Percentiles rank a stretch among this genome's conserved stretches.
These are phyloP conservation scores for Drosophila mimica DNA, from an alignment of 2,888 invertebrate genomes.

Conservation along the genomic window DNA sequence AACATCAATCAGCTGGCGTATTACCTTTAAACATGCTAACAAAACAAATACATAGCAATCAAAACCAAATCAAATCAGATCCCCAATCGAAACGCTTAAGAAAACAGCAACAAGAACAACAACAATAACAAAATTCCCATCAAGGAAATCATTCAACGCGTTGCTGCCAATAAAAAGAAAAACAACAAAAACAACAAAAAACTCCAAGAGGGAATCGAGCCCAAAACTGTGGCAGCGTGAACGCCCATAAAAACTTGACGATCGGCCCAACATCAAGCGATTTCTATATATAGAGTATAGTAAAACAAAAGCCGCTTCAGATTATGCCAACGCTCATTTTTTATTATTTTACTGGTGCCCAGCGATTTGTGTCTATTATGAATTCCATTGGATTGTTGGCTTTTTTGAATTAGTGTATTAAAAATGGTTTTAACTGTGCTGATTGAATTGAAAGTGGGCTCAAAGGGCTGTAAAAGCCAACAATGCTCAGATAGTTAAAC, in stretches of 20 bases:
- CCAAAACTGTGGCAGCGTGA: constrained; percentile 30
- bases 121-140: constrained; percentile 47
- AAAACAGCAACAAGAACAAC: constrained; percentile 41
- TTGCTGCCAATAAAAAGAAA: constrained; percentile 54
- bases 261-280: constrained; percentile 56
- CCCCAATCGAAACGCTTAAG: constrained; percentile 68
- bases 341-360: constrained; percentile 33
- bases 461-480: constrained; percentile 43
- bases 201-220: background rate
- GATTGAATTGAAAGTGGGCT: constrained; percentile 64
- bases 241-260: constrained; percentile 57
- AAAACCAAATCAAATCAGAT: constrained; percentile 52
- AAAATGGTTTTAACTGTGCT: constrained; percentile 64
- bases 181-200: background rate
- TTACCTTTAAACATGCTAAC: constrained; percentile 77
- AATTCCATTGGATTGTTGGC: constrained; percentile 51
- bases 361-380: constrained; percentile 59
- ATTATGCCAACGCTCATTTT: constrained; percentile 42
- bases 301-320: constrained; percentile 49
- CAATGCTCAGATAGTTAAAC: constrained; percentile 26
- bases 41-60: constrained; percentile 75
- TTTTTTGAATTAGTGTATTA: constrained; percentile 26
- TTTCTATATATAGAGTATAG: constrained; percentile 14
- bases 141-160: constrained; percentile 70
- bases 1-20: constrained; percentile 72